Base-by-base conservation (phyloP, 1,140 invertebrate genomes). In the Plutomurus gul region DNA sequence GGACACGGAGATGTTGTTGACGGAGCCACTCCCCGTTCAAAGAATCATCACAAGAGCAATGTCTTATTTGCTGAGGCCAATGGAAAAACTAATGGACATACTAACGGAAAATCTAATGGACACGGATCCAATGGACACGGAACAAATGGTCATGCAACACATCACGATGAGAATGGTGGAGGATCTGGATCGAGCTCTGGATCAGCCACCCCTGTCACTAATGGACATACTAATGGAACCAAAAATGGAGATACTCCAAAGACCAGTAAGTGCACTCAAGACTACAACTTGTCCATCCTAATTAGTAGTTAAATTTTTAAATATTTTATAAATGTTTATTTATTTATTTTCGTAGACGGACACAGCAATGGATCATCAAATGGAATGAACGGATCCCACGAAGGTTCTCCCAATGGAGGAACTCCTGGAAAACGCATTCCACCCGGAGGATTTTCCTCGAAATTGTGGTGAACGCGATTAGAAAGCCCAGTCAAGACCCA, bases 391-490 rank as follows among this genome's bases (percentile, higher is more conserved):
- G 83, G 74, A 22, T 36, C 27, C 70, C 75, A 78, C 43, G 79
- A 46, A 71, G 85, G 79, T 84, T 85, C 76, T 86, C 86, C 72
- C 36, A 75, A 74, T 51, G 72, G 76, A 43, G 84, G 49, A 84
- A 83, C 82, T 75, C 82, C 80, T 65, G 86, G 85, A 76, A 85
- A 85, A 56, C 87, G 88, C 81, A 87, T 89, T 51, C 88, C 88
- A 70, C 88, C 88, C 16, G 88, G 88, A 77, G 88, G 88, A 70
- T 88, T 85, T 77, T 87, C 88, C 37, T 87, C 87, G 49, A 87
- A 87, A 56, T 86, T 88, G 47, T 88, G 88, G 88, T 88, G 87
- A 88, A 78, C 39, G 56, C 16, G 27, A n/a, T n/a, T n/a, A n/a
- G n/a, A n/a, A n/a, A n/a, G n/a, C 51, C 22, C 51, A 11, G 22